Conservation (phyloP, 2,797 vertebrate species). For the Novumbra hubbsi region DNA sequence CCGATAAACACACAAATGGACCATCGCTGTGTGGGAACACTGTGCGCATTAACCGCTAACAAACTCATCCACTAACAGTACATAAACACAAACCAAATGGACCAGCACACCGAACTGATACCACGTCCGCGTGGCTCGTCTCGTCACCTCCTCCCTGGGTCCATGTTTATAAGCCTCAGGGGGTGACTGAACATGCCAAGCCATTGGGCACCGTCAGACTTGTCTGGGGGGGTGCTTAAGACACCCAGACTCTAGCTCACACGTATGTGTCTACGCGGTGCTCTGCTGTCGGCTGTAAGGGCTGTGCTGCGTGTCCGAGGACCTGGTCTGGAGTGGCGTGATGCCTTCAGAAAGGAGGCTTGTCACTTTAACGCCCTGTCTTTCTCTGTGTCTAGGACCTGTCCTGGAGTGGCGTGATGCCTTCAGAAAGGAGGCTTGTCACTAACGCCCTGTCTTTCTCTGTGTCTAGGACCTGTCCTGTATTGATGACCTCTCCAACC, state of each 20-base stretch:
- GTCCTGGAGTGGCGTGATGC: slow-evolving; percentile 31
- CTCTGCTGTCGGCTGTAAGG: too few species aligned
- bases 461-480: slow-evolving; percentile 84
- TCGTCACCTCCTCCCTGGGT: slow-evolving; percentile 32
- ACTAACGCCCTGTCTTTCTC: slow-evolving; percentile 24
- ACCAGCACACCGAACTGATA: too few species aligned
- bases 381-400: slow-evolving; percentile 78
- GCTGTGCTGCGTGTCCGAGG: too few species aligned
- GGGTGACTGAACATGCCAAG: slow-evolving; percentile 58
- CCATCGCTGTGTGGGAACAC: too few species aligned
- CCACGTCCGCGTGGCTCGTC: background rate
- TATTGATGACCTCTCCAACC: slow-evolving; percentile 87
- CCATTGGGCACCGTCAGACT: slow-evolving; percentile 56
- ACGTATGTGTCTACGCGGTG: too few species aligned
- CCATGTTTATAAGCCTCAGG: slow-evolving; percentile 55
- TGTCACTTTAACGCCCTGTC: slow-evolving; percentile 17
- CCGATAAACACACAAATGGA: background rate
- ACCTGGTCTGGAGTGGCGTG: too few species aligned
- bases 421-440: background rate
- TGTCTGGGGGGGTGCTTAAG: slow-evolving; percentile 30
- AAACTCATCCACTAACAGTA: slow-evolving; percentile 21
- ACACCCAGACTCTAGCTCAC: too few species aligned
- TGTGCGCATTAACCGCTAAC: background rate
- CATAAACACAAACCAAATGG: slow-evolving; percentile 37
- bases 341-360: background rate